Base-by-base conservation (phyloP, 1,140 invertebrate species). In the Pectinophora gossypiella region DNA sequence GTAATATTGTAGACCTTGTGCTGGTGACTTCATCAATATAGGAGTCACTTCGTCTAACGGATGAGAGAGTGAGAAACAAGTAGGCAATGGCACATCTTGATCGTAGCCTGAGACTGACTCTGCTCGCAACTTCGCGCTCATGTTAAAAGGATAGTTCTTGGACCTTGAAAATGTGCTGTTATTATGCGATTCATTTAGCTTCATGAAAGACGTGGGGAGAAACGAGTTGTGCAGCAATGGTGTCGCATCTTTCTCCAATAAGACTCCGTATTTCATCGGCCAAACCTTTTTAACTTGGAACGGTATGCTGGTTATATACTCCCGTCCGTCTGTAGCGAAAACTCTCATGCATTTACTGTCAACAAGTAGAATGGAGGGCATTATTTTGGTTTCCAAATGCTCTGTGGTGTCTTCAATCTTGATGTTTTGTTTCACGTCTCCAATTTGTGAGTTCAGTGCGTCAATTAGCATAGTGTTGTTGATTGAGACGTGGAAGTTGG, bases 1-100 rank as follows among this genome's bases (percentile, higher is more conserved):
- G 46, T 89, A 85, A 46, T 89, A 86, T 40, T 90, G 88, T 9
- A 79, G 81, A 67, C 91, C 90, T 64, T 91, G 90, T 0, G 80
- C 53, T 1, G 84, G 71, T 1, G 84, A 82, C 69, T 94, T 95
- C 27, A 94, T 91, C 4, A 97, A 87, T 21, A 97, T 90, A 3
- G 96, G 96, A 48, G 93, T 92, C 21, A 97, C 93, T 87, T 98
- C 96, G 87, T 97, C 94, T 21, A 98, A 85, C 0, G 96, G 96
- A 90, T 98, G 95, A 16, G 93, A 89, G 59, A 98, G 84, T 21
- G 95, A 96, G 85, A 95, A 98, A 38, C 95, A 88, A 1, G 91
- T 91, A 0, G 94, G 93, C 63, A 93, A 76, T 1, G 76, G 71
- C 44, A 77, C 73, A 36, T 88, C 85, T 3, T 73, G 66, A 19